phyloP scores from a whole-genome alignment of 1,140 invertebrate genomes.

The Tigriopus japonicus region DNA sequence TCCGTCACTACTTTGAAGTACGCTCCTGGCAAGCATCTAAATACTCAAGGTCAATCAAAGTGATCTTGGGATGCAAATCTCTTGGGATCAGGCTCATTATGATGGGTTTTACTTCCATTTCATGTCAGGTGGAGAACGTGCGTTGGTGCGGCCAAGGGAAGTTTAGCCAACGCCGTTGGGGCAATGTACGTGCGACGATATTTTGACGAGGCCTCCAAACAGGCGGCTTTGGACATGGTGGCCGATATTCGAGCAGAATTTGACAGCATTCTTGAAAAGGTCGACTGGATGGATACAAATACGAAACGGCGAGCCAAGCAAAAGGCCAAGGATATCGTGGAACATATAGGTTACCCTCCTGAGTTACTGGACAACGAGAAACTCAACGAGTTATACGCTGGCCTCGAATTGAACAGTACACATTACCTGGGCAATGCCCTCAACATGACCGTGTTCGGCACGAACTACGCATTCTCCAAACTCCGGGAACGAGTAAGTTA shows the following conservation, averaged over 20 bases:
- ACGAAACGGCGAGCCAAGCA: conserved; percentile 13
- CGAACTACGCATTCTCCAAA: conserved; percentile 51
- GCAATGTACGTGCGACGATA: conserved; percentile 20
- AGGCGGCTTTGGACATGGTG: conserved; percentile 19
- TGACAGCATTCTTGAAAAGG: conserved; percentile 13
- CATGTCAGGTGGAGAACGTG: conserved; percentile 27
- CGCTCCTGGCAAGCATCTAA: too few species aligned
- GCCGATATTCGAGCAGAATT: conserved; percentile 19
- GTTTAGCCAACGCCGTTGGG: conserved; percentile 19
- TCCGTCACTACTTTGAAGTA: too few species aligned
- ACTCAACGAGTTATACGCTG: conserved; percentile 51
- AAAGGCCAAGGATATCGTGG: conserved; percentile 35
- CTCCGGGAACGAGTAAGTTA: conserved; percentile 34
- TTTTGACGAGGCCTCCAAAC: conserved; percentile 20
- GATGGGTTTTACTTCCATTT: too few species aligned
- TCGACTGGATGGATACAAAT: conserved; percentile 21
- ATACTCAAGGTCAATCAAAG: too few species aligned
- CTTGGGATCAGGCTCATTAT: too few species aligned
- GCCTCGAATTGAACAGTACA: conserved; percentile 43
- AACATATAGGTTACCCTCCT: conserved; percentile 59
- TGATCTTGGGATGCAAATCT: too few species aligned
- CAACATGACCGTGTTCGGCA: conserved; percentile 52
- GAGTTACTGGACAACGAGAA: conserved; percentile 54
- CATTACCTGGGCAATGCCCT: conserved; percentile 52
- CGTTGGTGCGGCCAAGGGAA: conserved; percentile 38